Base-by-base conservation (phyloP, 2,113 vertebrate genomes). In the Solea senegalensis region DNA sequence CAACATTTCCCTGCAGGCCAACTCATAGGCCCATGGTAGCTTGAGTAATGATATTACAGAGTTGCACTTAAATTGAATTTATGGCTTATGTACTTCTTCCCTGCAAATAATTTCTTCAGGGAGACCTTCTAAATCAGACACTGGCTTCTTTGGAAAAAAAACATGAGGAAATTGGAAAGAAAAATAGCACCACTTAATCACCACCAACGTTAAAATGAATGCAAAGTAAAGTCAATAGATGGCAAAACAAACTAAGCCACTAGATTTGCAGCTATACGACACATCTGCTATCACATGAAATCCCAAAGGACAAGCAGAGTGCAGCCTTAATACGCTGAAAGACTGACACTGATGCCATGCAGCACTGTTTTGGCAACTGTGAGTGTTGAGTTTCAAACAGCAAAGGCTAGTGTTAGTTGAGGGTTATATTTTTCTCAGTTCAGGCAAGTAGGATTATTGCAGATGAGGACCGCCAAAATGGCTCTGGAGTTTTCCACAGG, bases 401-500 rank as follows among this genome's bases (percentile, higher is more conserved):
- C 79, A 66, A 46, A 57, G 0, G 63, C 80, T 74, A 41, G 62
- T 66, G 69, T 63, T 82, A 62, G 60, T 40, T 57, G 66, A 63
- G 65, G 63, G 62, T 0, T 63, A 54, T 40, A 65, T 59, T 4
- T 59, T 58, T 41, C 62, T 34, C 16, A 41, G n/a, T 58, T 46
- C 67, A 71, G 72, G 86, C 61, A 64, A 83, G 74, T 61, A 63
- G 82, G 73, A 75, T 81, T 72, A 76, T 78, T 76, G 79, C 75
- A 76, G 64, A 84, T 80, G 77, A 88, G 80, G 68, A 74, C 54
- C 43, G 65, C 77, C 74, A 69, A 80, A 70, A 82, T 48, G 72
- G 49, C 77, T 59, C 51, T 48, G 64, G 69, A 81, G 84, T 78
- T 85, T 82, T 86, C 83, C 72, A 72, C 44, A 65, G 81, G 77